Base-by-base conservation (phyloP, 2,797 vertebrate genomes). In the Eulemur coronatus region DNA sequence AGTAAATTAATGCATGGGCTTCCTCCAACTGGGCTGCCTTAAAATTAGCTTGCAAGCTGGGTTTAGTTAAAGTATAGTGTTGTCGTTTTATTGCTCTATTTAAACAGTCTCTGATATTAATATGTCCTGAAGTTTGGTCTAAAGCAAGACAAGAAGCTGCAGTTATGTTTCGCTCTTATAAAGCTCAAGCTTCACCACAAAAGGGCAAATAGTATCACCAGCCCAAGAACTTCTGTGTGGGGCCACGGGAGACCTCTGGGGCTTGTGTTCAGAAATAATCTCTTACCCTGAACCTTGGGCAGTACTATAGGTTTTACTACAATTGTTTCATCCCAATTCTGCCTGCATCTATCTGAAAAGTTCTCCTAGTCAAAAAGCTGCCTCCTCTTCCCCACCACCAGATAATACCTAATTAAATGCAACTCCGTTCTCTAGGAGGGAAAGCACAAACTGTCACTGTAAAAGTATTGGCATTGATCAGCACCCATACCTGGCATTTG, bases 71-170 rank as follows among this genome's bases (percentile, higher is more conserved):
- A 98, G 96, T 61, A 72, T 33, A 90, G 50, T 43, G 76, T 85
- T 96, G 69, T 59, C 10, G 1, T 79, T 96, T 93, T 91, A 85
- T 76, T 96, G 84, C 91, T 97, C 93, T 61, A 70, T 97, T 97
- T 98, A 98, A 98, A 96, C 95, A 94, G 98, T 92, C 85, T 90
- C 89, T 52, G 84, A 96, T 90, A 97, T 97, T 95, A 97, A 97
- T 97, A 96, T 65, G 89, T 75, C 69, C 65, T 2, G 3, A 75
- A 94, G 76, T 92, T 79, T 67, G 79, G 41, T 88, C 78, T 72
- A 50, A 59, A 75, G 30, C 46, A 84, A 80, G 41, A 57, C 17
- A 59, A 61, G 85, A 87, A 88, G 55, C 67, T 61, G 57, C 43
- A 70, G 69, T 73, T 87, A 20, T 15, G 18, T 84, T 90, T 82